These are phyloP conservation scores for Irena cyanogastra DNA, from an alignment of 2,113 vertebrate genomes.

Conservation along the genomic window DNA sequence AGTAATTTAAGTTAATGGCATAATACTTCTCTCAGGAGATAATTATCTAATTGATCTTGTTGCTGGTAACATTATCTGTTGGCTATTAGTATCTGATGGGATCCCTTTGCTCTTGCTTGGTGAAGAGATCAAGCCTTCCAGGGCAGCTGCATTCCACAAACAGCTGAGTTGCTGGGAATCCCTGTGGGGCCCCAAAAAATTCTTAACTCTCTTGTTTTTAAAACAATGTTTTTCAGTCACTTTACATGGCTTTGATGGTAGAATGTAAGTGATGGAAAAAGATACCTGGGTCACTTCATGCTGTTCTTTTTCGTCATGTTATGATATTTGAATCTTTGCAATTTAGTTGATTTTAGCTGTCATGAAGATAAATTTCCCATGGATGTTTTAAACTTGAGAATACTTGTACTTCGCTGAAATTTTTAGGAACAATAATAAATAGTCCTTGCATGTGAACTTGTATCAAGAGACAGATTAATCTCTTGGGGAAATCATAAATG, in stretches of 20 bases:
- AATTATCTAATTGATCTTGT: background rate
- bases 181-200: background rate
- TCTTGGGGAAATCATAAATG: slow-evolving; percentile 17
- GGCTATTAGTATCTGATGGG: background rate
- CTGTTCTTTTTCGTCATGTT: background rate
- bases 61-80: background rate
- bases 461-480: slow-evolving; percentile 32
- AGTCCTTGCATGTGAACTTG: slow-evolving; percentile 43
- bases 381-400: slow-evolving; percentile 10
- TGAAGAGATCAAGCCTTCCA: background rate
- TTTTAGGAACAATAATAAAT: slow-evolving; percentile 62
- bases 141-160: slow-evolving; percentile 9
- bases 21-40: background rate
- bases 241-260: slow-evolving; percentile 11
- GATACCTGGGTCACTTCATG: background rate
- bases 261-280: background rate
- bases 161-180: slow-evolving; percentile 33
- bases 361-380: slow-evolving; percentile 32
- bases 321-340: background rate
- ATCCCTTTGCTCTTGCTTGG: background rate
- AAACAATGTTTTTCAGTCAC: background rate
- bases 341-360: slow-evolving; percentile 11
- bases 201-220: slow-evolving; percentile 16
- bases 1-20: background rate
- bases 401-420: slow-evolving; percentile 7